Evolutionary conservation across 2,888 invertebrate species (phyloP), one percentile per base, ranked within the genome.

Genomic region (Habroteleia sp.): DNA sequence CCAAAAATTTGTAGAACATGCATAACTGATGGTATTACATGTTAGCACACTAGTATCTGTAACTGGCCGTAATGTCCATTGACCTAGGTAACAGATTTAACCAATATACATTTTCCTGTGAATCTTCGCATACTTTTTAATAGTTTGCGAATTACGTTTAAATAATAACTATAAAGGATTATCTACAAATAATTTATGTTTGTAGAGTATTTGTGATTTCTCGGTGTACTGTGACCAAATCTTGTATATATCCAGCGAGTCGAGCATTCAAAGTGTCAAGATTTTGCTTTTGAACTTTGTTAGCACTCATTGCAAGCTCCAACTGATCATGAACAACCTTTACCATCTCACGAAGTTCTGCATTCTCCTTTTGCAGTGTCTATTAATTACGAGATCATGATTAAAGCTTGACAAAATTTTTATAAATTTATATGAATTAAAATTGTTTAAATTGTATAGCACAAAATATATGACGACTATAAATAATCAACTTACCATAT

Each of bases 191-290:
- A 68, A 78, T 81, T 93, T 93, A 93, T 91, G 94, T 94, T 88
- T 94, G 94, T 89, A 95, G 86, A 68, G 94, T 94, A n/a, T 93
- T 93, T 84, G 93, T 92, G 82, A 95, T 92, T 91, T 96, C 96
- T 89, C 94, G 93, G 90, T 95, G 95, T 89, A 95, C 93, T 77
- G 93, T 93, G 78, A 92, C 94, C 89, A 96, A 90, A 87, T 95
- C 95, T 84, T 94, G 94, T 73, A 96, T 92, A 84, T 94, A 93
- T 66, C 93, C 90, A 54, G 95, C 95, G 83, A 96, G 91, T 90
- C 96, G 96, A 81, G 94, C 93, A 89, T 94, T 96, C 80, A 96
- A 90, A 27, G 95, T 94, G 82, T 95, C 93, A 80, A 96, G 90
- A 77, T 95, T 94, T 84, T 94, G 93, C 80, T 94, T 91, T 89